Base-by-base conservation (phyloP, 2,888 invertebrate genomes). In the Epirrhoe tristata region DNA sequence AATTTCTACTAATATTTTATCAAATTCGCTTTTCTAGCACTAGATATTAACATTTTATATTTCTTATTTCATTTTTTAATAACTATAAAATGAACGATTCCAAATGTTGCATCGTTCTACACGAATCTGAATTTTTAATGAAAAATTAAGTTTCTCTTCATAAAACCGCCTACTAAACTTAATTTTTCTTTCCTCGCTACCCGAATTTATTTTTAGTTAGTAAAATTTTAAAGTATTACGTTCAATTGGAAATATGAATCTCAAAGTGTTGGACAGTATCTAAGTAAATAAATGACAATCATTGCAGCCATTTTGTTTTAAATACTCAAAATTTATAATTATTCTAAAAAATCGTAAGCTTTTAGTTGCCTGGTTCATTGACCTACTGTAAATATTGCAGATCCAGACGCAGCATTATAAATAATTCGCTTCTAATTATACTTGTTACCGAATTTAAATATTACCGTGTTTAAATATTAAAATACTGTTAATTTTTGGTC, bases 181-280 rank as follows among this genome's bases (percentile, higher is more conserved):
- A 71, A 56, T 62, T 67, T 72, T 70, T 57, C 58, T 17, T 58
- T 65, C 53, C 43, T 48, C 16, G 55, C 36, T 57, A 65, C 57
- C 67, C 68, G 69, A 71, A 72, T 72, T 71, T 60, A 66, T 63
- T 17, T 63, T 67, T 69, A 71, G 60, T 65, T 63, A 50, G 17
- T 10, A n/a, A 50, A 14, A 8, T 16, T 16, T 10, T 12, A 50
- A 61, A 54, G 54, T 58, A 64, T 63, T 63, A 63, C 43, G 31
- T 51, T 51, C 1, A 17, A 52, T 57, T 51, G 58, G 51, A 56
- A 56, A 51, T 58, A 34, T 59, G 58, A 64, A 64, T 59, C 64
- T 64, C 64, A 54, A 55, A 34, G 39, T 39, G 52, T 58, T 58
- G 43, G 39, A n/a, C 39, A 31, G 10, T 43, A 43, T 43, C 12